Evolutionary conservation across 2,797 vertebrate genomes (phyloP), one percentile per base, ranked within the genome.

Genomic region (Platalea minor): DNA sequence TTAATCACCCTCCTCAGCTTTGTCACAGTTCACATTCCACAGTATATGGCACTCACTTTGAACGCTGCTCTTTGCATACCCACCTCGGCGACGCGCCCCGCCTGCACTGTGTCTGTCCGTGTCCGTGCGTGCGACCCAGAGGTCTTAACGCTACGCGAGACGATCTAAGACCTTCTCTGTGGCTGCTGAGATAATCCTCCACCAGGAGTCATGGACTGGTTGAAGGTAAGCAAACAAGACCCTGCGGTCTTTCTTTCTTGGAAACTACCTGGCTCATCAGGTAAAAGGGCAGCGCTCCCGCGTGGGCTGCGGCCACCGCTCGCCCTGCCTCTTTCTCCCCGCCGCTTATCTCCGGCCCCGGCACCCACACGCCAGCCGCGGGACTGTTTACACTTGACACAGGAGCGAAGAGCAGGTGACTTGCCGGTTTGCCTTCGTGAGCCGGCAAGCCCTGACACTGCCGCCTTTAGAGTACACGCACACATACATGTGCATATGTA

Each of bases 331-430:
- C 87, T 50, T 67, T 89, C 70, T 80, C 54, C 63, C 45, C 39
- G 37, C 39, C 4, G 63, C 53, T 68, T 76, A 79, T 95, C 91
- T 93, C 96, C 63, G 41, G 95, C 96, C 88, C 95, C 57, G 35
- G 70, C 93, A 85, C 53, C 79, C 88, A 51, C 85, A 26, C 7
- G 4, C 85, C 64, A 80, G 53, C 54, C 90, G 86, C 37, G 2
- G 50, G 33, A 61, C 45, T 68, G 85, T 64, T 93, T 85, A 88
- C 94, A 85, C 96, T 95, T 75, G 57, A 85, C 90, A 92, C 13
- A 72, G 41, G 96, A 96, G 91, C 70, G 67, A 97, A 80, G 95
- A 95, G 96, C 96, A 97, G 97, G 92, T 93, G 77, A 92, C 85
- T 73, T 46, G 73, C 59, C 8, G 2, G 81, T 70, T 65, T 89